These are phyloP conservation scores for Pagrus major DNA, from an alignment of 2,113 vertebrate species.

Conservation along the genomic window DNA sequence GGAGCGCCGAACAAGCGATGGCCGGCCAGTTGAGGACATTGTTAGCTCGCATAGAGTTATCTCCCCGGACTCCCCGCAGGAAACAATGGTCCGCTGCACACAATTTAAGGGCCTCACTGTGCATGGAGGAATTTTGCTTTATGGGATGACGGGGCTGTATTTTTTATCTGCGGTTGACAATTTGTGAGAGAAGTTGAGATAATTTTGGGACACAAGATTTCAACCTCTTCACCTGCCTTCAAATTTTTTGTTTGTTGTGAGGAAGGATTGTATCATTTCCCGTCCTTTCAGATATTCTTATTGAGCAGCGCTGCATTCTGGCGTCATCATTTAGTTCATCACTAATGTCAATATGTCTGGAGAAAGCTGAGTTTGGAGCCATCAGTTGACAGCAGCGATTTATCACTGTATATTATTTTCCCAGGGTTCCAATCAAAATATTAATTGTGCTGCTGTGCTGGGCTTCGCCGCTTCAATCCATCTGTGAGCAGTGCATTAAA, in stretches of 20 bases:
- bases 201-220: not conserved
- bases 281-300: slow-evolving; percentile 2
- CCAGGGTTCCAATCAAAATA: slow-evolving; percentile 69
- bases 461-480: slow-evolving; percentile 54
- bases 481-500: slow-evolving; percentile 71
- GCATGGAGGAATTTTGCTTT: slow-evolving; percentile 32
- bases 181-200: not conserved
- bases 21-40: slow-evolving; percentile 67
- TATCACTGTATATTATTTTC: slow-evolving; percentile 67
- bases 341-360: slow-evolving; percentile 38
- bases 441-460: slow-evolving; percentile 57
- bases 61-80: slow-evolving; percentile 50
- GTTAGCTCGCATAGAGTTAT: slow-evolving; percentile 71
- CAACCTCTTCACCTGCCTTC: not conserved
- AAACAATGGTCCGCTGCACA: slow-evolving; percentile 61
- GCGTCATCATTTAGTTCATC: slow-evolving; percentile 31
- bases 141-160: not conserved
- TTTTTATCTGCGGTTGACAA: slow-evolving; percentile 13
- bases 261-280: not conserved
- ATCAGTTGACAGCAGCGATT: slow-evolving; percentile 35
- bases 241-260: not conserved
- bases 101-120: slow-evolving; percentile 60
- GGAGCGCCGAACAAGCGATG: slow-evolving; percentile 43
- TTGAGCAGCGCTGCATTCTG: too few species aligned
- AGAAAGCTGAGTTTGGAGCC: slow-evolving; percentile 44